phyloP scores from a whole-genome alignment of 2,888 invertebrate genomes.

The Aelia acuminata region DNA sequence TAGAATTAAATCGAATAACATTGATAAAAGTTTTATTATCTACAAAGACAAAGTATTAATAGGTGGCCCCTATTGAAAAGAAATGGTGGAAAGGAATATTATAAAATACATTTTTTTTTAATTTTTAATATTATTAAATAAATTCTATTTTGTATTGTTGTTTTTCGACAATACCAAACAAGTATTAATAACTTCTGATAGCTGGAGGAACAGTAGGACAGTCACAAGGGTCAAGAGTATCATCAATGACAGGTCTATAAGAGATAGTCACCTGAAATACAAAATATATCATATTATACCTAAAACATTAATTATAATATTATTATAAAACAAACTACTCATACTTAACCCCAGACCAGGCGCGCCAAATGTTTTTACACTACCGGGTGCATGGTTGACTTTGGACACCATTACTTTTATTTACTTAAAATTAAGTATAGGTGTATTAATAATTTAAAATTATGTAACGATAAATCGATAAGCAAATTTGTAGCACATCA shows the following conservation, averaged over 20 bases:
- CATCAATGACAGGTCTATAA: constrained; percentile 95
- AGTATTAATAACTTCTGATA: constrained; percentile 86
- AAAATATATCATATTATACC: neutral
- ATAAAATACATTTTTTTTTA: constrained; percentile 22
- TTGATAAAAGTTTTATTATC: constrained; percentile 8
- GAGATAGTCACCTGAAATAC: constrained; percentile 32
- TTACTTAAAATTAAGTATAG: no score
- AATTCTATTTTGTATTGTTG: neutral
- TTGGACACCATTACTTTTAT: no score
- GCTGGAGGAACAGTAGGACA: constrained; percentile 92
- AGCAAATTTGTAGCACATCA: no score
- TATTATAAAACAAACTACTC: neutral
- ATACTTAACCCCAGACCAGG: no score
- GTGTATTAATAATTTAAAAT: no score
- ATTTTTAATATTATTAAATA: constrained; percentile 5
- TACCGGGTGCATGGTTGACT: no score
- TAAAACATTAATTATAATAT: neutral
- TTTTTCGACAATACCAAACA: neutral
- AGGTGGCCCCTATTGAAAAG: neutral
- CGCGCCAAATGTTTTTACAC: no score
- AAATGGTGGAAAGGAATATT: neutral
- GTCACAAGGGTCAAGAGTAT: constrained; percentile 86
- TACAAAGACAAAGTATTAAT: constrained; percentile 24
- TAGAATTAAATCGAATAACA: no score
- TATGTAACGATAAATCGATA: no score